Evolutionary conservation across 2,797 vertebrate species (phyloP).

Genomic region (Myiotriccus ornatus): DNA sequence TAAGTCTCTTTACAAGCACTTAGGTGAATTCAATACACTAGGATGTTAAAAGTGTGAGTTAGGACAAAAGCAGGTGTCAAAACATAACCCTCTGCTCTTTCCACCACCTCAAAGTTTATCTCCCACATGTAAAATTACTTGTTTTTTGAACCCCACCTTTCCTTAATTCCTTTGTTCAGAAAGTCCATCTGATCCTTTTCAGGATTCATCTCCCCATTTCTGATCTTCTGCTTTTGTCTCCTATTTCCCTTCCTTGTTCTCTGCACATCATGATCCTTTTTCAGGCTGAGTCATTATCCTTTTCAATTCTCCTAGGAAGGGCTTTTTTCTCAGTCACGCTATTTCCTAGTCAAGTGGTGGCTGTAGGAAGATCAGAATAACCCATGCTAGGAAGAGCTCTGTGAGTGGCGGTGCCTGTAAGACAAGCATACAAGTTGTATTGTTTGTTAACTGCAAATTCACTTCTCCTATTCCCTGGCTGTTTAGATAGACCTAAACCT

Average conservation of each 20-base stretch:
- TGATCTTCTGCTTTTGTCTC: neutral
- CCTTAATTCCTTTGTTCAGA: neutral
- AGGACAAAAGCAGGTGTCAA: neutral
- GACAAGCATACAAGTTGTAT: neutral
- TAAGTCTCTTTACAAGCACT: neutral
- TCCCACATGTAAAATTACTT: neutral
- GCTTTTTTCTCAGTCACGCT: neutral
- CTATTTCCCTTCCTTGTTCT: neutral
- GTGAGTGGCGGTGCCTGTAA: neutral
- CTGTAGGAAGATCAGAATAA: neutral
- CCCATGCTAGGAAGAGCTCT: neutral
- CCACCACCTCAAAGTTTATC: neutral
- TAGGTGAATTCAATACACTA: neutral
- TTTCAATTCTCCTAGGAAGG: neutral
- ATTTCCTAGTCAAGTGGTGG: neutral
- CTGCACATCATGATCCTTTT: neutral
- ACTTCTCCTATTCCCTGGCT: neutral
- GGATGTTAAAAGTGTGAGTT: neutral
- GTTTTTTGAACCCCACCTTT: neutral
- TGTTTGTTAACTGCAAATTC: neutral
- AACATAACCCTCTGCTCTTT: neutral
- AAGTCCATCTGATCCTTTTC: neutral
- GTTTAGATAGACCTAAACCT: neutral
- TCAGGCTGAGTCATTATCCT: neutral
- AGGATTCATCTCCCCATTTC: neutral